A percentile compares a stretch with the other conserved stretches of the same genome.
Conservation (phyloP, 2,888 invertebrate species). For the Dione vanillae region DNA sequence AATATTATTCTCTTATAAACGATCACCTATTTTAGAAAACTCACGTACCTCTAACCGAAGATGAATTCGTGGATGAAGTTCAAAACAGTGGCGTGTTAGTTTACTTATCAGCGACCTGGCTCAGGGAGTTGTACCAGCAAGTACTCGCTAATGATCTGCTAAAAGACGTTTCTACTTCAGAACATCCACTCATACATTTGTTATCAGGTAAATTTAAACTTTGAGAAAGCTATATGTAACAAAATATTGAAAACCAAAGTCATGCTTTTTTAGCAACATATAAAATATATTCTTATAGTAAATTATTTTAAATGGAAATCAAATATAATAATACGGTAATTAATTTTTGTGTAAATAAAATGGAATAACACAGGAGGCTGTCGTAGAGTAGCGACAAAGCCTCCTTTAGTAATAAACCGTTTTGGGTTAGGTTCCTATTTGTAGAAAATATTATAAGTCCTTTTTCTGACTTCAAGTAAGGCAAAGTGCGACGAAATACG, state of each 20-base stretch:
- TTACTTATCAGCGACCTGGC: conserved; percentile 96
- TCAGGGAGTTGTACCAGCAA: conserved; percentile 95
- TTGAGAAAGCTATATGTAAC: neutral
- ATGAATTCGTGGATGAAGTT: conserved; percentile 95
- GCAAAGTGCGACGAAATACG: too few species aligned
- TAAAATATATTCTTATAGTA: too few species aligned
- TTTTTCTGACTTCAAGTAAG: too few species aligned
- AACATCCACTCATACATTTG: conserved; percentile 89
- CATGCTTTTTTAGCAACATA: too few species aligned
- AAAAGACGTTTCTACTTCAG: conserved; percentile 87
- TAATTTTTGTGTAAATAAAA: too few species aligned
- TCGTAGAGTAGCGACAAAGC: too few species aligned
- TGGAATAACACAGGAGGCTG: too few species aligned
- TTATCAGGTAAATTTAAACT: conserved; percentile 85
- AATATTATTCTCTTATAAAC: too few species aligned
- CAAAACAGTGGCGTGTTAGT: conserved; percentile 96
- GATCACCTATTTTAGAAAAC: conserved; percentile 56
- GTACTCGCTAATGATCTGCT: conserved; percentile 90
- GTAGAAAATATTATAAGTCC: neutral
- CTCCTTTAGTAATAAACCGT: too few species aligned
- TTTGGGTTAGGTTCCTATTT: too few species aligned
- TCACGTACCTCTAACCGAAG: conserved; percentile 88
- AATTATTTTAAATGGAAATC: too few species aligned
- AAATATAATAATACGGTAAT: too few species aligned
- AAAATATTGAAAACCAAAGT: neutral